Evolutionary conservation across 2,113 vertebrate genomes (phyloP).

Genomic region (Gymnarchus niloticus): DNA sequence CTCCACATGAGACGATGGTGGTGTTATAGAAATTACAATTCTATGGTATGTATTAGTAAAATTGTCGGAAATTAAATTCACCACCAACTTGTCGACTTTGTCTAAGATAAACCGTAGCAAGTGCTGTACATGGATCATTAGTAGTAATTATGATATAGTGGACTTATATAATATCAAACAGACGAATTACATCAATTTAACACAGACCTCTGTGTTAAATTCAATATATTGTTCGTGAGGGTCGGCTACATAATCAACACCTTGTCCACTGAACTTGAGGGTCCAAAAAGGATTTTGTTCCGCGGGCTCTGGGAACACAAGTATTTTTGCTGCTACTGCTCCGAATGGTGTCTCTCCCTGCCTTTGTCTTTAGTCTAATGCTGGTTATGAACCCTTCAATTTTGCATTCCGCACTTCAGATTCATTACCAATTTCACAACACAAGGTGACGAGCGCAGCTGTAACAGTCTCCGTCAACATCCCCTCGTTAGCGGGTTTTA

Average conservation of each 20-base stretch:
- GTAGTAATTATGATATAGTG: not conserved
- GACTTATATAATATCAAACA: not conserved
- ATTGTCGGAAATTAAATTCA: not conserved
- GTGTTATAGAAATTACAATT: not conserved
- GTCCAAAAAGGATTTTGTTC: not conserved
- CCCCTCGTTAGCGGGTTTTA: conserved; percentile 3
- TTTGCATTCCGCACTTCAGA: not conserved
- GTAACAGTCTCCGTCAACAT: not conserved
- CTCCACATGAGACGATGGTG: not conserved
- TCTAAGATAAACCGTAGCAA: not conserved
- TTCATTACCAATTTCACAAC: conserved; percentile 18
- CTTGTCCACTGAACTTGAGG: not conserved
- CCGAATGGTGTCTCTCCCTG: not conserved
- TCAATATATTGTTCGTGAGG: not conserved
- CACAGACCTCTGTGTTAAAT: not conserved
- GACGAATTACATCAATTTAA: not conserved
- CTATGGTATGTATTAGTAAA: not conserved
- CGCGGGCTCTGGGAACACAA: not conserved
- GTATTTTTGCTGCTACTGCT: not conserved
- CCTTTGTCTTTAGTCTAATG: not conserved
- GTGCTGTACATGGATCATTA: not conserved
- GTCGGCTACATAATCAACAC: not conserved
- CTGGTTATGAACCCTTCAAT: not conserved
- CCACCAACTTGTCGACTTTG: not conserved
- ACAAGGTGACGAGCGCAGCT: not conserved